These are phyloP conservation scores for Percopsis transmontana DNA, from an alignment of 2,113 vertebrate species.

Conservation along the genomic window DNA sequence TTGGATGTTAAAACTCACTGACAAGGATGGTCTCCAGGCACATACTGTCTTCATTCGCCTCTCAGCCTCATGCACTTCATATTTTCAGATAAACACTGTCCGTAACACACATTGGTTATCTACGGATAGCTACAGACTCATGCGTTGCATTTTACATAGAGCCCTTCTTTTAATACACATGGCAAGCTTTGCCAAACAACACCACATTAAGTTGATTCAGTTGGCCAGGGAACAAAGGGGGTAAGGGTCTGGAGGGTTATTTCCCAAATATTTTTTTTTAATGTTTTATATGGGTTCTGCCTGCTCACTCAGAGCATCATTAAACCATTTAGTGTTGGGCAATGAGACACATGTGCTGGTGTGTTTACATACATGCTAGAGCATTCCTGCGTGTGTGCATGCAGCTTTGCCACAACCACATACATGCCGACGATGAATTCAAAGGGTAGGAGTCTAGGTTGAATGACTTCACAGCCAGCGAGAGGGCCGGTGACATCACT, in stretches of 20 bases:
- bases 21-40: slow-evolving; percentile 6
- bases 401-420: slow-evolving; percentile 27
- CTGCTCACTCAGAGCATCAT: slow-evolving; percentile 33
- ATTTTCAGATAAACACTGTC: not conserved
- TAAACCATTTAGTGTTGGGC: no score
- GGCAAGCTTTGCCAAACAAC: slow-evolving; percentile 3
- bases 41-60: slow-evolving; percentile 25
- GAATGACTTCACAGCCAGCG: slow-evolving; percentile 47
- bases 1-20: not conserved
- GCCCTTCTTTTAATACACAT: slow-evolving; percentile 2
- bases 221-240: slow-evolving; percentile 37
- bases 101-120: not conserved
- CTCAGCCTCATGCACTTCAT: slow-evolving; percentile 26
- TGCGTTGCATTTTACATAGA: not conserved
- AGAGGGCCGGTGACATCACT: slow-evolving; percentile 59
- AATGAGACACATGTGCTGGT: slow-evolving; percentile 12
- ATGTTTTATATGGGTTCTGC: slow-evolving; percentile 48
- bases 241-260: slow-evolving; percentile 17
- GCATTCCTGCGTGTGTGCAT: slow-evolving; percentile 29
- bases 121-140: not conserved
- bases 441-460: slow-evolving; percentile 47
- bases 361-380: not conserved
- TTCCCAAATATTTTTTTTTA: slow-evolving; percentile 47
- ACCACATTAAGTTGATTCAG: slow-evolving; percentile 12
- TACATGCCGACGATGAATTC: slow-evolving; percentile 18